phyloP scores from a whole-genome alignment of 2,113 vertebrate genomes.

The Pipa parva region DNA sequence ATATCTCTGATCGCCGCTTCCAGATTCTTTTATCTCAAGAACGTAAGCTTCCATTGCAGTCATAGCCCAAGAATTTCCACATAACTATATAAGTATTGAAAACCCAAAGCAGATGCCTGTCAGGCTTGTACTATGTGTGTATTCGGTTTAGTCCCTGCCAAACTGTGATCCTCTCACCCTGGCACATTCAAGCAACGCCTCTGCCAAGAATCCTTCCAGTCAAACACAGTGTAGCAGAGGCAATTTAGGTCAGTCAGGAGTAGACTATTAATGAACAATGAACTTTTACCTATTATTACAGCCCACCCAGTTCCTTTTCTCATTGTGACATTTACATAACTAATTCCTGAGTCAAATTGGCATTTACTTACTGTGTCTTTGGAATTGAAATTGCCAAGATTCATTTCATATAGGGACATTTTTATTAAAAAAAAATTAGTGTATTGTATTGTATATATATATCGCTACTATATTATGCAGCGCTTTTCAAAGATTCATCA shows the following conservation, averaged over 20 bases:
- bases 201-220: neutral
- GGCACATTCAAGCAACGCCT: neutral
- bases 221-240: neutral
- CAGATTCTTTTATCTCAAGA: neutral
- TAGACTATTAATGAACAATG: too few species aligned
- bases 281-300: too few species aligned
- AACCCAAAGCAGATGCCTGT: constrained; percentile 9
- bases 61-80: neutral
- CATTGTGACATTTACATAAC: too few species aligned
- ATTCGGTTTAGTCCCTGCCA: neutral
- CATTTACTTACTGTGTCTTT: too few species aligned
- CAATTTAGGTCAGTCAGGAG: neutral
- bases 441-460: too few species aligned
- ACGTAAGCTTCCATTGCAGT: neutral
- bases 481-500: too few species aligned
- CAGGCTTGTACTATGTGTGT: constrained; percentile 1
- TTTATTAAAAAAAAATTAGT: too few species aligned
- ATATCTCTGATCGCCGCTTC: neutral
- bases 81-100: constrained; percentile 26
- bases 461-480: too few species aligned
- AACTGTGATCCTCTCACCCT: neutral
- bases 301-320: too few species aligned
- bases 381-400: too few species aligned
- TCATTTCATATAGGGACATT: too few species aligned
- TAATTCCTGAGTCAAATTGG: too few species aligned